These are phyloP conservation scores for Trogon melanurus DNA, from an alignment of 2,113 vertebrate species.

Conservation along the genomic window DNA sequence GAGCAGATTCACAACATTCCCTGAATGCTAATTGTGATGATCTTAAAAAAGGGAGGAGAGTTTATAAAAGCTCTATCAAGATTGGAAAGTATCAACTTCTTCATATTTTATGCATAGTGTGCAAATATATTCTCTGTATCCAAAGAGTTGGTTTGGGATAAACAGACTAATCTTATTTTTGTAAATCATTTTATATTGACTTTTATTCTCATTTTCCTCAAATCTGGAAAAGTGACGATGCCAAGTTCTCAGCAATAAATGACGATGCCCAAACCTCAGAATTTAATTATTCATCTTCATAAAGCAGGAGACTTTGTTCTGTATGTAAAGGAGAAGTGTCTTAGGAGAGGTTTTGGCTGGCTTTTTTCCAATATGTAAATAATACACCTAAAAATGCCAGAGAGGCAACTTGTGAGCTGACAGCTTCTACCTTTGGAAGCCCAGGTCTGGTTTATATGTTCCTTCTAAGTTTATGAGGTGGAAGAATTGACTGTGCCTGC, in stretches of 20 bases:
- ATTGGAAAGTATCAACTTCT: not conserved
- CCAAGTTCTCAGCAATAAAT: conserved; percentile 17
- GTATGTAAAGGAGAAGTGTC: not conserved
- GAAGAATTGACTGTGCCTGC: not conserved
- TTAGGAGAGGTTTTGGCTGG: conserved; percentile 8
- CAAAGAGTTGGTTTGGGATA: not conserved
- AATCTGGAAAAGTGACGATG: not conserved
- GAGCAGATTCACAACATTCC: not conserved
- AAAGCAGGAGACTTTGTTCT: not conserved
- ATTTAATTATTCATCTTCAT: conserved; percentile 33
- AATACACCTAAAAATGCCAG: not conserved
- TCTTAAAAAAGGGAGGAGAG: not conserved
- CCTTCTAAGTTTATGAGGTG: not conserved
- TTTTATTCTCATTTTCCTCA: not conserved
- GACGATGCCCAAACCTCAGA: conserved; percentile 30
- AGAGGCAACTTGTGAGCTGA: not conserved
- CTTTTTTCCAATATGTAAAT: not conserved
- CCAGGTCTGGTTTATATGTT: not conserved
- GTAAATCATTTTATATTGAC: not conserved
- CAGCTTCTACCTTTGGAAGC: not conserved
- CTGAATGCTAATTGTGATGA: not conserved
- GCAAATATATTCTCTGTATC: not conserved
- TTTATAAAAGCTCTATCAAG: not conserved
- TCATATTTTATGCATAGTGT: not conserved
- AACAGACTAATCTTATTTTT: not conserved